These are phyloP conservation scores for Himalopsyche phryganea DNA, from an alignment of 1,140 invertebrate species.

Conservation along the genomic window DNA sequence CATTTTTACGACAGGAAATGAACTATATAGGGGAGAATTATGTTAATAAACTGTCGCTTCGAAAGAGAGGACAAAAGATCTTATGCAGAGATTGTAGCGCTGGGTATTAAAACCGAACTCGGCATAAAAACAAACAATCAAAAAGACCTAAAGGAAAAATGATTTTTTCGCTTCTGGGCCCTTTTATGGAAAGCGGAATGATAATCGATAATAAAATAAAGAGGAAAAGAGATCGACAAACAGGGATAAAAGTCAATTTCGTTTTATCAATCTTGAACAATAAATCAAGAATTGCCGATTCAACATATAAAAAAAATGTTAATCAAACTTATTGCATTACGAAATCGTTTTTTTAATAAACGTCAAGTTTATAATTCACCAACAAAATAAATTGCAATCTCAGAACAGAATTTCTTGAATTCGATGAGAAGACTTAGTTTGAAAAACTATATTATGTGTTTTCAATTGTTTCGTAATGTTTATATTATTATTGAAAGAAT, in stretches of 20 bases:
- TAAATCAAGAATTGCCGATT: neutral
- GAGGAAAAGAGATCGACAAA: neutral
- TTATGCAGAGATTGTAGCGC: neutral
- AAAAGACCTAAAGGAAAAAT: neutral
- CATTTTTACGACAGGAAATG: slow-evolving; percentile 10
- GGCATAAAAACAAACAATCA: neutral
- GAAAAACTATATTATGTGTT: no score
- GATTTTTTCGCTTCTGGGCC: neutral
- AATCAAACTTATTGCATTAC: no score
- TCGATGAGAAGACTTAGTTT: no score
- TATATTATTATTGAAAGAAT: no score
- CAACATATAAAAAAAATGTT: no score
- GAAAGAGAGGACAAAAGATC: slow-evolving; percentile 8
- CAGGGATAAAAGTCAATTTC: neutral
- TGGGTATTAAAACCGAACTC: neutral
- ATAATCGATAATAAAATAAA: neutral
- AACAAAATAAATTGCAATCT: no score
- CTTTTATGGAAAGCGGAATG: neutral
- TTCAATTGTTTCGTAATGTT: no score
- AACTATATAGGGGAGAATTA: slow-evolving; percentile 9
- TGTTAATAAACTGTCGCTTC: slow-evolving; percentile 3
- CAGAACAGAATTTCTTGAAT: no score
- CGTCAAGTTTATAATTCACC: no score
- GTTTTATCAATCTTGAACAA: neutral
- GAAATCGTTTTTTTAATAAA: no score